Percentiles rank a stretch among this genome's conserved stretches.
Evolutionary conservation across 2,113 vertebrate species (phyloP).

Genomic region (Anolis carolinensis): DNA sequence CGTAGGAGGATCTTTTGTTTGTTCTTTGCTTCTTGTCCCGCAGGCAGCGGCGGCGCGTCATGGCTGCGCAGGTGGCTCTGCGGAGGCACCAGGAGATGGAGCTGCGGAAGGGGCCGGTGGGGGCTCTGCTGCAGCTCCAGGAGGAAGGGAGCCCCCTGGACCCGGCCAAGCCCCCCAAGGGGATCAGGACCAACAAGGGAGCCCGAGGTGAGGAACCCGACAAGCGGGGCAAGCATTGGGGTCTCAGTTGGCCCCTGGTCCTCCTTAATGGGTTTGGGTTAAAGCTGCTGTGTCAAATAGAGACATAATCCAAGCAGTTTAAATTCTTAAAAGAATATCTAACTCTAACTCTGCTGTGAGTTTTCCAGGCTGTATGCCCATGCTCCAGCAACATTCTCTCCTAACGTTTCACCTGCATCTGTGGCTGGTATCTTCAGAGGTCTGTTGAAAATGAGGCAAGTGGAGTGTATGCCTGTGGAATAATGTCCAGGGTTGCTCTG

Average conservation of each 20-base stretch:
- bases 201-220: constrained; percentile 36
- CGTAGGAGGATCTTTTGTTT: too few species aligned
- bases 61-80: constrained; percentile 71
- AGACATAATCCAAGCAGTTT: not conserved
- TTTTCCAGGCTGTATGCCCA: too few species aligned
- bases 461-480: too few species aligned
- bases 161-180: constrained; percentile 30
- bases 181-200: not conserved
- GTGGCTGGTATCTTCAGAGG: too few species aligned
- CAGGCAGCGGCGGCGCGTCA: constrained; percentile 67
- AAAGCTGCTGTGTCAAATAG: not conserved
- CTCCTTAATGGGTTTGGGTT: not conserved
- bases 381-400: too few species aligned
- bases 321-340: not conserved
- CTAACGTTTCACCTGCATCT: too few species aligned
- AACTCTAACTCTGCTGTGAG: not conserved
- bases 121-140: constrained; percentile 34
- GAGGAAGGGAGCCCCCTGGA: not conserved
- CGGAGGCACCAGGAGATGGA: constrained; percentile 68
- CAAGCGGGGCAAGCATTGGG: not conserved
- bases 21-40: not conserved
- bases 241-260: not conserved
- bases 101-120: constrained; percentile 54
- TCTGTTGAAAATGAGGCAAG: too few species aligned
- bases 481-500: too few species aligned